A percentile compares a stretch with the other conserved stretches of the same genome.
These are phyloP conservation scores for Osmerus eperlanus DNA, from an alignment of 2,113 vertebrate species.

Conservation along the genomic window DNA sequence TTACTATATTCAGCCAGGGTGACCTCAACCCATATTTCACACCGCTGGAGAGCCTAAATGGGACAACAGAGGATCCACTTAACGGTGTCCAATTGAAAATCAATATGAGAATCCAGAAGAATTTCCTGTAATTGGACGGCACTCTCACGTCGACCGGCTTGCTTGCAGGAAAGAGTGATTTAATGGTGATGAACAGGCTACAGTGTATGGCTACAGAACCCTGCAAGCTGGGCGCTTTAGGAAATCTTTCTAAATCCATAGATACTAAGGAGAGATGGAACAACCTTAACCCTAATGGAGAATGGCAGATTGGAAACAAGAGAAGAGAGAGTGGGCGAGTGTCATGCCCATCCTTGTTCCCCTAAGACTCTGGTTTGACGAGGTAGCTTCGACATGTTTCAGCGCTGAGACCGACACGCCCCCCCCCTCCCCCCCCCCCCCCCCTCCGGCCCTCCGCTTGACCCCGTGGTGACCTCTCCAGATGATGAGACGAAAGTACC, in stretches of 20 bases:
- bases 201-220: neutral
- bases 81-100: slow-evolving; percentile 40
- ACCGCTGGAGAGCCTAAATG: slow-evolving; percentile 32
- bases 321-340: neutral
- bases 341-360: neutral
- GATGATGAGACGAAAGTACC: neutral
- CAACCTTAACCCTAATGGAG: neutral
- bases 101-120: slow-evolving; percentile 19
- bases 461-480: neutral
- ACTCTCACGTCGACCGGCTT: neutral
- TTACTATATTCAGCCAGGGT: slow-evolving; percentile 33
- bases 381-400: neutral
- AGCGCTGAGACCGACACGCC: no score
- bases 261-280: no score
- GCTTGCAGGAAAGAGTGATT: neutral
- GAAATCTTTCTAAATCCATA: no score
- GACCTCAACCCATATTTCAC: slow-evolving; percentile 52
- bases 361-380: neutral
- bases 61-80: slow-evolving; percentile 31
- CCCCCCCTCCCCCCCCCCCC: no score
- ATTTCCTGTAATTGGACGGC: slow-evolving; percentile 1
- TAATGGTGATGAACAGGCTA: neutral
- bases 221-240: no score
- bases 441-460: neutral
- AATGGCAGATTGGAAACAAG: neutral